Base-by-base conservation (phyloP, 2,888 invertebrate genomes). In the Drosophila limbata region DNA sequence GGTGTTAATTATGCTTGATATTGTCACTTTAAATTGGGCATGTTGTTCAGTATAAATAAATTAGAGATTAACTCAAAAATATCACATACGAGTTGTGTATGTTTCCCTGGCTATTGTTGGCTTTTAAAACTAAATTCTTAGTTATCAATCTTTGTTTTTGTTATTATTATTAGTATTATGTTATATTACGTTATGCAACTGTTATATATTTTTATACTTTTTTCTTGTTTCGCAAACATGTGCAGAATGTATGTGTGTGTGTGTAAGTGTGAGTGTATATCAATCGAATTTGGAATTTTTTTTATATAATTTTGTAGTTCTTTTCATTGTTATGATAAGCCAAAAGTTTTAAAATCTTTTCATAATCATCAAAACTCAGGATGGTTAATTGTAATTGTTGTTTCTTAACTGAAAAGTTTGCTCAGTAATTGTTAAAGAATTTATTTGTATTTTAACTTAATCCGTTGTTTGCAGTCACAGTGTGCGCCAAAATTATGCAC, bases 31-130 rank as follows among this genome's bases (percentile, higher is more conserved):
- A 73, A 77, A 77, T 71, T 77, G 72, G 71, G 73, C 63, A 44
- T 88, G 79, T 80, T 80, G 70, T 71, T 72, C 66, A 69, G 69
- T 64, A 66, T 81, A 81, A 82, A 79, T 81, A 84, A 90, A 86
- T 82, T 42, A 86, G 73, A 79, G 69, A 64, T 75, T 56, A 90
- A 84, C 86, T 81, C 79, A 88, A 90, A 91, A 92, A 92, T 91
- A 91, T 92, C 91, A 92, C 92, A 91, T 91, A 91, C 91, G 92
- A 91, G 90, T 91, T 91, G 88, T 85, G 92, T 91, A 92, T 92
- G 91, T 91, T 90, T 91, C 90, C 91, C 92, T 91, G 92, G 92
- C 92, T 92, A 92, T 91, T 92, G 91, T 92, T 91, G 87, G 84
- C 79, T 84, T 89, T 81, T 90, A 88, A 90, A 91, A 91, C 81